phyloP scores from a whole-genome alignment of 2,113 vertebrate species.

The Lasiurus cinereus region DNA sequence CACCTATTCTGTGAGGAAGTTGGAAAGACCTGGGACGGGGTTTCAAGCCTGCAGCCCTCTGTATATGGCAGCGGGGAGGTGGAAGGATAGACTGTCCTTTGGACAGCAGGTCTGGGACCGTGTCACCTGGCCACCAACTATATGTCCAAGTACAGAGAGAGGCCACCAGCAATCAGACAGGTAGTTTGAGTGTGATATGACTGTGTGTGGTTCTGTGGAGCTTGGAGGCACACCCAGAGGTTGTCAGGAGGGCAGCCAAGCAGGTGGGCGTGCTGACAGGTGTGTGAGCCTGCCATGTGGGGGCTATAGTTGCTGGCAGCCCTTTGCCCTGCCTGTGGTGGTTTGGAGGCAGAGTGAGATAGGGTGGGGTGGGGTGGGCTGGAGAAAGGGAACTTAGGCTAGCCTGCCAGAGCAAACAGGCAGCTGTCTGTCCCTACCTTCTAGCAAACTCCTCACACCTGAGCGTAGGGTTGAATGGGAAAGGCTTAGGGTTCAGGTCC shows the following conservation, averaged over 20 bases:
- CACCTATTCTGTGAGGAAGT: neutral
- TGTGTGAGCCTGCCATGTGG: neutral
- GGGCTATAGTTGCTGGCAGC: neutral
- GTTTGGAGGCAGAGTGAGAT: neutral
- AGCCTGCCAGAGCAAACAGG: slow-evolving; percentile 70
- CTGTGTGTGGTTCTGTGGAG: neutral
- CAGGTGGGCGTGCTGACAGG: slow-evolving; percentile 26
- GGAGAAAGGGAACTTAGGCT: neutral
- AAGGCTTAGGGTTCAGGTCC: neutral
- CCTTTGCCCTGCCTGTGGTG: neutral
- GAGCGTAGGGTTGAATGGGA: neutral
- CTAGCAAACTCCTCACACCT: slow-evolving; percentile 59
- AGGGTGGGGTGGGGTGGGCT: slow-evolving; percentile 2
- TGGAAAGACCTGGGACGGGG: neutral
- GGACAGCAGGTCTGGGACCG: neutral
- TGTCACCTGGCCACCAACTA: neutral
- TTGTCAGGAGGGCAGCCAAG: accelerated
- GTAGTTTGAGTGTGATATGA: neutral
- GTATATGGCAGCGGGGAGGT: neutral
- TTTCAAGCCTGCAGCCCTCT: neutral
- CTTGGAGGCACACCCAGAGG: neutral
- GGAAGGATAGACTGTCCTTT: neutral
- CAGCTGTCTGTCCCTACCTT: slow-evolving; percentile 53
- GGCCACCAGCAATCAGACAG: neutral
- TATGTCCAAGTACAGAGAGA: neutral